Percentiles rank a stretch among this genome's conserved stretches.
Evolutionary conservation across 2,113 vertebrate species (phyloP).

Genomic region (Eudyptes chrysolophus): DNA sequence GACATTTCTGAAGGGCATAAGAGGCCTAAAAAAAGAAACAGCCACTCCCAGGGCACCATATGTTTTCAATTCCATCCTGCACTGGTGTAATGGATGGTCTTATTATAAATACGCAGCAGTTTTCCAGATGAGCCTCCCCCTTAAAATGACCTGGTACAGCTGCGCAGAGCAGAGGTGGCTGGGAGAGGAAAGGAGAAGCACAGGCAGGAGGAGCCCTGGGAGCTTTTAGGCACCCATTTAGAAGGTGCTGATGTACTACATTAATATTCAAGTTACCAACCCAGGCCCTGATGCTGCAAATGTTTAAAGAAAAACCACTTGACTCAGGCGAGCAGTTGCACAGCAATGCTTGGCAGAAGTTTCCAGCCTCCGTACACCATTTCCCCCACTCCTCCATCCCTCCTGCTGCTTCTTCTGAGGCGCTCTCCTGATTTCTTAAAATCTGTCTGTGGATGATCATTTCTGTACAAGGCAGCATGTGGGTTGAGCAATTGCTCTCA

Average conservation of each 20-base stretch:
- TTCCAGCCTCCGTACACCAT: neutral
- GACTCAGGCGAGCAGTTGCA: neutral
- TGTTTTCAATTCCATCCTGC: constrained; percentile 69
- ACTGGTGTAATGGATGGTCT: constrained; percentile 39
- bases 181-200: neutral
- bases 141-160: neutral
- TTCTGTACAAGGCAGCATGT: neutral
- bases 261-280: constrained; percentile 6
- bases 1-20: constrained; percentile 74
- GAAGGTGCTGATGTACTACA: neutral
- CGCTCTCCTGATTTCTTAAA: neutral
- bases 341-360: constrained; percentile 12
- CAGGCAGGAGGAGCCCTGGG: neutral
- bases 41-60: constrained; percentile 61
- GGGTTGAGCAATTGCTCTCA: constrained; percentile 36
- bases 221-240: neutral
- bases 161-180: neutral
- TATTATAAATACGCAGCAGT: constrained; percentile 40
- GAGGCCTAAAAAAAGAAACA: constrained; percentile 67
- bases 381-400: neutral
- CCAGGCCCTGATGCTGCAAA: neutral
- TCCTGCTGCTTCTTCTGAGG: constrained; percentile 37
- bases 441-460: constrained; percentile 2
- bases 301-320: constrained; percentile 2
- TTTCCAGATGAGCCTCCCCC: constrained; percentile 1